Conservation (phyloP, 2,888 invertebrate genomes). For the Halictus ligatus region DNA sequence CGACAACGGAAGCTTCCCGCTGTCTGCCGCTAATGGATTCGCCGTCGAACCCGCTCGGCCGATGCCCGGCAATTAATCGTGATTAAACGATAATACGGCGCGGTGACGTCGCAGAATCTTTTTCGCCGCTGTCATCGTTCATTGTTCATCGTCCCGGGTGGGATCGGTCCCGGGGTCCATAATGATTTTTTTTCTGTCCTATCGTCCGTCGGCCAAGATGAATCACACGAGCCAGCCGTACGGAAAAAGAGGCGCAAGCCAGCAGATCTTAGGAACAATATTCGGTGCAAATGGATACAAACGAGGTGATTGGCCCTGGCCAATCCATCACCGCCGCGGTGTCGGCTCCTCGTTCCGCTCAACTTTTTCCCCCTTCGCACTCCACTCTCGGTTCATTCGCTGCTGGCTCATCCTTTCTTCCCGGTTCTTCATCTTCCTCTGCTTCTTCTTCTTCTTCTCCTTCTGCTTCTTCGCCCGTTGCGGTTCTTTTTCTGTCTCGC, state of each 20-base stretch:
- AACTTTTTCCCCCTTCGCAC: slow-evolving; percentile 52
- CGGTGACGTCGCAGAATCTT: slow-evolving; percentile 63
- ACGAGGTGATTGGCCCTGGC: slow-evolving; percentile 79
- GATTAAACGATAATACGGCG: slow-evolving; percentile 60
- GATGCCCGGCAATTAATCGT: slow-evolving; percentile 63
- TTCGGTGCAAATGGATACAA: slow-evolving; percentile 81
- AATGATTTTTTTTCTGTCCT: slow-evolving; percentile 36
- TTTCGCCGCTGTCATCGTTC: slow-evolving; percentile 56
- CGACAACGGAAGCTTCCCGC: slow-evolving; percentile 16
- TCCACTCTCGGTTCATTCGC: slow-evolving; percentile 26
- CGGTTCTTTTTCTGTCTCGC: slow-evolving; percentile 16
- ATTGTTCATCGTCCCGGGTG: slow-evolving; percentile 43
- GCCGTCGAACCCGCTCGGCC: slow-evolving; percentile 16
- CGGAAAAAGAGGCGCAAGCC: slow-evolving; percentile 51
- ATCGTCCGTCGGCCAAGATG: slow-evolving; percentile 62
- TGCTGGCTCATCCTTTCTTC: slow-evolving; percentile 20
- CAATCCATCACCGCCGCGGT: slow-evolving; percentile 75
- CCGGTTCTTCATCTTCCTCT: slow-evolving; percentile 1
- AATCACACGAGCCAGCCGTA: slow-evolving; percentile 56
- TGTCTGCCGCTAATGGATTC: slow-evolving; percentile 28
- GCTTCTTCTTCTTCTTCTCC: background rate
- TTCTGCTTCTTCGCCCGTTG: slow-evolving; percentile 6
- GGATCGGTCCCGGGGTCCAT: slow-evolving; percentile 21
- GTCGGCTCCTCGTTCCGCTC: slow-evolving; percentile 61
- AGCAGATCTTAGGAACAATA: slow-evolving; percentile 74